phyloP scores from a whole-genome alignment of 2,888 invertebrate genomes.

The Sialis fuliginosa region DNA sequence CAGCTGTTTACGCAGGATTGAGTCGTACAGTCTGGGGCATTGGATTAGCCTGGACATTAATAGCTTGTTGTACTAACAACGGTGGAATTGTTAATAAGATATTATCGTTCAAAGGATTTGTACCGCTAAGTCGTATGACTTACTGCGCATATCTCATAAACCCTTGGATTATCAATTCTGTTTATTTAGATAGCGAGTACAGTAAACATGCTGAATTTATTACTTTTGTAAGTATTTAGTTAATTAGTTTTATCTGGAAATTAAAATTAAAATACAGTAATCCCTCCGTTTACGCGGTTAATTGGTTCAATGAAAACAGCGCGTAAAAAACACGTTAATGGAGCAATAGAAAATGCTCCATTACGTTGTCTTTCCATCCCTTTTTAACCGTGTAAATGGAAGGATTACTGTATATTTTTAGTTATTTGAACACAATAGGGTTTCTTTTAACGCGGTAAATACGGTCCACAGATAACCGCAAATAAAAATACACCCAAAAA shows the following conservation, averaged over 20 bases:
- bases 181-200: conserved; percentile 22
- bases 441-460: too few species aligned
- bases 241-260: background rate
- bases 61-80: conserved; percentile 34
- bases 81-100: conserved; percentile 28
- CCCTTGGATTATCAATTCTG: conserved; percentile 32
- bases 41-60: conserved; percentile 34
- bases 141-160: conserved; percentile 39
- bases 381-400: too few species aligned
- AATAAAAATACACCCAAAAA: too few species aligned
- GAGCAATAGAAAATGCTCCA: too few species aligned
- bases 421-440: too few species aligned
- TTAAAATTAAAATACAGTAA: too few species aligned
- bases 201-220: conserved; percentile 19
- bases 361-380: too few species aligned
- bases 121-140: conserved; percentile 30
- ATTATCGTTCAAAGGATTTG: conserved; percentile 18
- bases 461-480: too few species aligned
- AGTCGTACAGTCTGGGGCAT: conserved; percentile 34
- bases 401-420: too few species aligned
- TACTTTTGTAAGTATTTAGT: conserved; percentile 19
- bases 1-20: conserved; percentile 30
- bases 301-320: too few species aligned
- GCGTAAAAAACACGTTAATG: too few species aligned
- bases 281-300: too few species aligned